Base-by-base conservation (phyloP, 2,888 invertebrate species). In the Yponomeuta sedellus region DNA sequence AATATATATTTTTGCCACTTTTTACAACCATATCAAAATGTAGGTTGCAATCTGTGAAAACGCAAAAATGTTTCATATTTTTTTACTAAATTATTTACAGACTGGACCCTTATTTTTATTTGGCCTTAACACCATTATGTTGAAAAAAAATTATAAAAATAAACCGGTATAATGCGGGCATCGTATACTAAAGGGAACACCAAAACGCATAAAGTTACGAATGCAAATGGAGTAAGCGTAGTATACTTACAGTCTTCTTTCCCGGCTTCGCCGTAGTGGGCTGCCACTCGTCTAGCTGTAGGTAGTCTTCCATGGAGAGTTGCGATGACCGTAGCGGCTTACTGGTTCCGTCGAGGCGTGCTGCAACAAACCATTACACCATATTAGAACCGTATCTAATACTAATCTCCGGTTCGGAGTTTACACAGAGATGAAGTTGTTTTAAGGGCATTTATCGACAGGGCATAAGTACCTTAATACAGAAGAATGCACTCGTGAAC, bases 221-320 rank as follows among this genome's bases (percentile, higher is more conserved):
- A 8, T 20, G 25, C 12, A 2, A 10, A 58, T 22, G 59, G 59
- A 59, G 59, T 59, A 59, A 59, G 8, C 22, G 12, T 59, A 5
- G 1, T 16, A 66, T 75, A 92, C 94, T 92, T 92, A 98, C 98
- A 91, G 97, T 93, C 90, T 98, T 98, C 89, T 97, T 96, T 71
- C 97, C 97, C 65, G 96, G 94, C 70, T 91, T 91, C 67, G 93
- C 88, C 64, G 81, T 83, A 71, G 88, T 91, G 66, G 94, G 92
- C 73, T 92, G 92, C 93, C 94, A 97, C 75, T 97, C 96, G 85
- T 96, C 96, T 91, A 80, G 94, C 86, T 97, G 97, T 70, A 99
- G 93, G 93, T 97, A 98, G 85, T 98, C 98, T 81, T 97, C 97
- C 94, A 99, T 96, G 68, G 97, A 96, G 76, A 94, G 92, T 68